Base-by-base conservation (phyloP, 2,888 invertebrate species). In the Noctuana brunneofusca region DNA sequence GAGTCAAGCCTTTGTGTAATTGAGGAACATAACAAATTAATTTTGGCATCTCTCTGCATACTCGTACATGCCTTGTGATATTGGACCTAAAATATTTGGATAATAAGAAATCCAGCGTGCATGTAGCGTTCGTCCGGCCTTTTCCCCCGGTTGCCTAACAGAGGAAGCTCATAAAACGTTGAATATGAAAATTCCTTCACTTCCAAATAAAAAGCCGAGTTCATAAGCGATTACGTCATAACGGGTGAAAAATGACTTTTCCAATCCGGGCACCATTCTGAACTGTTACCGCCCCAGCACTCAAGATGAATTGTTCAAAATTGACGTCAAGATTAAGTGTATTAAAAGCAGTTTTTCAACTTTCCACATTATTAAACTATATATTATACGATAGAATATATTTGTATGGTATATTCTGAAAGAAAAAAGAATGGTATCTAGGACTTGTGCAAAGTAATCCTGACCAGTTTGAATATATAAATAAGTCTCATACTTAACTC, bases 201-300 rank as follows among this genome's bases (percentile, higher is more conserved):
- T 84, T 80, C 79, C 79, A 83, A 87, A 87, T 84, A 84, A 87
- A 86, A 85, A 79, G 81, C 79, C 77, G 81, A 84, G 82, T 85
- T 87, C 80, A 81, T 86, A 86, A 87, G 79, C 87, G 86, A 88
- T 87, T 87, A 86, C 81, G 87, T 86, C 84, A 83, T 82, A 82
- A 76, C 81, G 80, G 77, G 76, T 88, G 87, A 87, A 86, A 86
- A 87, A 88, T 87, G 84, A 86, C 83, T 84, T 81, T 75, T 76
- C 76, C 81, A 84, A 84, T 79, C 80, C 80, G 74, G 76, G 76
- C 77, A 76, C 76, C 73, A 75, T 78, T 75, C 70, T 63, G 64
- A 74, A 73, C 68, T 67, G 75, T 75, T 72, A 72, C 70, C 74
- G 71, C 75, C 69, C 72, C 65, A 67, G 64, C 75, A 76, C 79